Conservation (phyloP, 2,797 vertebrate species). For the Gymnoscopelus microlampas region DNA sequence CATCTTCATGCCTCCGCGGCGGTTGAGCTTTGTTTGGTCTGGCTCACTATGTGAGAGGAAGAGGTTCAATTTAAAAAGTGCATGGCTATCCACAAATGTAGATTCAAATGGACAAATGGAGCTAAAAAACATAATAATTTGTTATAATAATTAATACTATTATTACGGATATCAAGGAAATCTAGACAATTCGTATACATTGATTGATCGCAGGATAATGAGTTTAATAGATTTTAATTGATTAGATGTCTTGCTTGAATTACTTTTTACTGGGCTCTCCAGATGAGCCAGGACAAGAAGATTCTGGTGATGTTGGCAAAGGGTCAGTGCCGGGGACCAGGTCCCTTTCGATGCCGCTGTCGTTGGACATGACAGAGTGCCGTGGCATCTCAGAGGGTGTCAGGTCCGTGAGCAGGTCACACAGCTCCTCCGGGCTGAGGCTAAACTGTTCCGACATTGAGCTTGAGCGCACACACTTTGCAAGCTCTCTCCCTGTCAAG, state of each 20-base stretch:
- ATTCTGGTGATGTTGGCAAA: conserved; percentile 14
- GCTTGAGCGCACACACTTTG: conserved; percentile 82
- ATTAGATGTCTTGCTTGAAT: not conserved
- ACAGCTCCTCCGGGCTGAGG: conserved; percentile 81
- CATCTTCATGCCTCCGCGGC: conserved; percentile 88
- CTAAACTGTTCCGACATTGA: conserved; percentile 66
- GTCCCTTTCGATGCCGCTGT: conserved; percentile 94
- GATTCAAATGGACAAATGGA: not conserved
- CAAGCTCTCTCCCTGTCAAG: conserved; percentile 88
- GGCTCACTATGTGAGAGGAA: conserved; percentile 64
- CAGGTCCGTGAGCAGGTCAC: conserved; percentile 73
- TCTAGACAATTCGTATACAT: not conserved
- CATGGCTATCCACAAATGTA: too few species aligned
- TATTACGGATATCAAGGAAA: not conserved
- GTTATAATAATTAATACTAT: not conserved
- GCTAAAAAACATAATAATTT: not conserved
- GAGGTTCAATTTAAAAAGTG: not conserved
- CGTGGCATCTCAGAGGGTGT: conserved; percentile 75
- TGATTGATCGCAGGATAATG: not conserved
- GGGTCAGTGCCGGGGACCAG: conserved; percentile 70
- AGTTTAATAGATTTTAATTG: conserved; percentile 18
- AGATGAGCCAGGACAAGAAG: conserved; percentile 21
- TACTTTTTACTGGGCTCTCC: conserved; percentile 54
- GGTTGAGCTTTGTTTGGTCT: conserved; percentile 72
- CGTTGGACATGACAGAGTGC: conserved; percentile 89